phyloP scores from a whole-genome alignment of 1,140 invertebrate genomes.

The Sycophila sp. region DNA sequence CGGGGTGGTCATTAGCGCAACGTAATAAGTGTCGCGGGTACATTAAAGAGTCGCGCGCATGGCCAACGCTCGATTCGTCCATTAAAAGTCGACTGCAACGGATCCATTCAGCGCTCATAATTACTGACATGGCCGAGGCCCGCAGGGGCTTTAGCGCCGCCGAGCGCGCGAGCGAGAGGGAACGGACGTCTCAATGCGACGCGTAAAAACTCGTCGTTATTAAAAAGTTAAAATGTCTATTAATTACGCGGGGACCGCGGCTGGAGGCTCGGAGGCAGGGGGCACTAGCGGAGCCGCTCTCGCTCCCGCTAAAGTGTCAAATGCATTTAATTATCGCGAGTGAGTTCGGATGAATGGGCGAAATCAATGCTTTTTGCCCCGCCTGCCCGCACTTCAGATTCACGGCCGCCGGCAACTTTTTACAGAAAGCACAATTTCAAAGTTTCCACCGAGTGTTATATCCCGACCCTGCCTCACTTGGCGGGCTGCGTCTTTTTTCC shows the following conservation, averaged over 20 bases:
- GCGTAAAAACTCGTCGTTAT: slow-evolving; percentile 60
- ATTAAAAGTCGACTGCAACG: slow-evolving; percentile 61
- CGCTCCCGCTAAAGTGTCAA: slow-evolving; percentile 51
- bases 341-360: slow-evolving; percentile 49
- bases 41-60: slow-evolving; percentile 40
- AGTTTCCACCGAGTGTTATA: too few species aligned
- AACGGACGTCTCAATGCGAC: slow-evolving; percentile 36
- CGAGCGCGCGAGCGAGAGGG: neutral
- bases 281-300: slow-evolving; percentile 48
- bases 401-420: slow-evolving; percentile 48
- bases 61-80: slow-evolving; percentile 51
- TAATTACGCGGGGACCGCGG: slow-evolving; percentile 53
- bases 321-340: slow-evolving; percentile 61
- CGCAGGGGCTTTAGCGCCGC: slow-evolving; percentile 41
- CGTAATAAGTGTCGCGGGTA: slow-evolving; percentile 46
- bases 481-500: neutral
- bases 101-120: slow-evolving; percentile 59
- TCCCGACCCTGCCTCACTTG: slow-evolving; percentile 21
- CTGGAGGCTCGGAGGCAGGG: neutral
- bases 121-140: slow-evolving; percentile 42
- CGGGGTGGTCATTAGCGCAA: slow-evolving; percentile 51
- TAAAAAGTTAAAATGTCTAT: slow-evolving; percentile 64
- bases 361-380: slow-evolving; percentile 56
- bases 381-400: slow-evolving; percentile 42
- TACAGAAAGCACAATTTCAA: slow-evolving; percentile 60